Evolutionary conservation across 2,113 vertebrate genomes (phyloP).

Genomic region (Psilopsiagon aymara): DNA sequence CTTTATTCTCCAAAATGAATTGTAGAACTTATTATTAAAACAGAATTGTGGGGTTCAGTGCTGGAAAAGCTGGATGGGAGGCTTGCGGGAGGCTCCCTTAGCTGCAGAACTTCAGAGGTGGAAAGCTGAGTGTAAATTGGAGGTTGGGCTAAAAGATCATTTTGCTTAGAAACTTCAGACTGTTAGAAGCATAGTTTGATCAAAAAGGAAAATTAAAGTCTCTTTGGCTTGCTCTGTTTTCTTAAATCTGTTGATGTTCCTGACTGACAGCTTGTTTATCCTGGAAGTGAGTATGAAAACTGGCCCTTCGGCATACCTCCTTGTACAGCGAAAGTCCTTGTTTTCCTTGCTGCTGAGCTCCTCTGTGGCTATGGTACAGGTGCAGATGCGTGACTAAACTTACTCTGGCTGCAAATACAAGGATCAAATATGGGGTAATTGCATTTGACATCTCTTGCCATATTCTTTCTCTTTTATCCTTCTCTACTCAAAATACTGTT

Average conservation of each 20-base stretch:
- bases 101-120: neutral
- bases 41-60: neutral
- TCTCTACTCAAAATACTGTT: neutral
- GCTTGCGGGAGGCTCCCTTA: neutral
- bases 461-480: neutral
- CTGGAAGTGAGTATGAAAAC: neutral
- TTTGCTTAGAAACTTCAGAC: neutral
- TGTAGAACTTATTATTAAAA: neutral
- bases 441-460: neutral
- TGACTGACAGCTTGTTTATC: neutral
- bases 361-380: neutral
- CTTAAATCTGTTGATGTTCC: neutral
- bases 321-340: rapidly evolving
- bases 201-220: neutral
- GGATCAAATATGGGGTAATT: neutral
- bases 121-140: neutral
- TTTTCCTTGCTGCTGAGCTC: neutral
- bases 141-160: neutral
- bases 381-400: neutral
- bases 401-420: neutral
- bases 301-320: neutral
- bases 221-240: neutral
- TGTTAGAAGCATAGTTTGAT: neutral
- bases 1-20: neutral
- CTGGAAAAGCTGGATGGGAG: neutral